These are phyloP conservation scores for Ormyrus rosae DNA, from an alignment of 2,888 invertebrate genomes.

Conservation along the genomic window DNA sequence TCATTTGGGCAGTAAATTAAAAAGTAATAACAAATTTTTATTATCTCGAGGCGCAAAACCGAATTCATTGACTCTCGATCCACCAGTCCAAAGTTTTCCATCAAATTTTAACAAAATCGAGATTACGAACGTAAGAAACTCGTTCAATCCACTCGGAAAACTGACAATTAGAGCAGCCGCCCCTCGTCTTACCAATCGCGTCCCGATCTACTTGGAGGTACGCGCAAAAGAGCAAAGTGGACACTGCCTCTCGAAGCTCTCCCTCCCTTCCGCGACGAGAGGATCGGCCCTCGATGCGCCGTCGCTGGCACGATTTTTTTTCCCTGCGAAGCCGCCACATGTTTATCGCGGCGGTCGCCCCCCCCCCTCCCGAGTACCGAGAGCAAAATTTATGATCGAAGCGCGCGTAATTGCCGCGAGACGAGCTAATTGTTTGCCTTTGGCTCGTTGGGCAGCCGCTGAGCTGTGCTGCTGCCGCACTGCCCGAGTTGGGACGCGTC, in stretches of 20 bases:
- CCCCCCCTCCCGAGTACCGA: neutral
- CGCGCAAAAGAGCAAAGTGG: conserved; percentile 36
- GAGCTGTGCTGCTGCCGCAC: neutral
- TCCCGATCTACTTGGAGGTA: conserved; percentile 20
- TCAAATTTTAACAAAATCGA: too few relatives aligned
- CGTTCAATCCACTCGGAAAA: too few relatives aligned
- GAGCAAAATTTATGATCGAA: conserved; percentile 39
- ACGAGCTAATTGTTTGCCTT: conserved; percentile 29
- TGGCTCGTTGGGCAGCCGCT: neutral
- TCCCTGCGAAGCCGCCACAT: neutral
- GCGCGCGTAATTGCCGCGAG: neutral
- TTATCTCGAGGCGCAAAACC: too few relatives aligned
- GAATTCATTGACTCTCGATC: too few relatives aligned
- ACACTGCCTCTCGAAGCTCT: conserved; percentile 38
- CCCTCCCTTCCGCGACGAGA: neutral
- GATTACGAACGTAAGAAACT: too few relatives aligned
- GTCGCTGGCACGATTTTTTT: conserved; percentile 11
- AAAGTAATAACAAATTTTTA: neutral
- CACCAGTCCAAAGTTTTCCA: too few relatives aligned
- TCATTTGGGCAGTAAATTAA: conserved; percentile 1
- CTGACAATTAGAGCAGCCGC: neutral
- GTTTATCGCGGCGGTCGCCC: neutral
- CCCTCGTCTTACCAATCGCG: neutral
- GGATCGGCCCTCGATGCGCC: neutral
- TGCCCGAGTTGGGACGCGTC: too few relatives aligned